Evolutionary conservation across 2,797 vertebrate genomes (phyloP), one percentile per base, ranked within the genome.

Genomic region (Lacerta viridis): DNA sequence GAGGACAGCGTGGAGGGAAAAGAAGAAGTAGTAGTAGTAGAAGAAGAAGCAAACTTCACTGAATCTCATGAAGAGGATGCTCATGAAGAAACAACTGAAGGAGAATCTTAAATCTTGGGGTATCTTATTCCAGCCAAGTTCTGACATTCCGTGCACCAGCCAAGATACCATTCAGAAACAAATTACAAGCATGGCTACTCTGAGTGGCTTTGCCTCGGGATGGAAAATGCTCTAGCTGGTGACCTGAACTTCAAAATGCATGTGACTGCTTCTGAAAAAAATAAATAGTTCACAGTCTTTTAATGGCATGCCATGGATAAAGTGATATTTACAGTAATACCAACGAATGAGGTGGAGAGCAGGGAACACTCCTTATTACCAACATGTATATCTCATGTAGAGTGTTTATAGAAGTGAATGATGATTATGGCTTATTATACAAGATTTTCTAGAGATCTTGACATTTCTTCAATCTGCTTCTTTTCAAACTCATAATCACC

Each of bases 231-330:
- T 89, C 91, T 90, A 82, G 95, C 93, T 96, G 96, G 95, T 95
- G 95, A 95, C 92, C 91, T 94, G 95, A 95, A 93, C 90, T 95
- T 96, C 94, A 97, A 55, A 55, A 96, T 97, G 98, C 97, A 98
- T 98, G 97, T 97, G 96, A 97, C 96, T 97, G 96, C 96, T 97
- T 97, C 95, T 96, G 92, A 96, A 96, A 77, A 81, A 82, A 68
- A 46, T 15, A n/a, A 96, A 95, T 95, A 97, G 91, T 93, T 92
- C 94, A 96, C 90, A 95, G 95, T 97, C 94, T 93, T 94, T 94
- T 95, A 92, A 95, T 89, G 96, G 97, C 96, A 96, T 96, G 96
- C 94, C 95, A 95, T 94, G 93, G 95, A 94, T 95, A 95, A 94
- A 95, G 89, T 93, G 87, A 96, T 95, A 95, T 95, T 94, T 93